phyloP scores from a whole-genome alignment of 2,797 vertebrate genomes.

The Falco peregrinus region DNA sequence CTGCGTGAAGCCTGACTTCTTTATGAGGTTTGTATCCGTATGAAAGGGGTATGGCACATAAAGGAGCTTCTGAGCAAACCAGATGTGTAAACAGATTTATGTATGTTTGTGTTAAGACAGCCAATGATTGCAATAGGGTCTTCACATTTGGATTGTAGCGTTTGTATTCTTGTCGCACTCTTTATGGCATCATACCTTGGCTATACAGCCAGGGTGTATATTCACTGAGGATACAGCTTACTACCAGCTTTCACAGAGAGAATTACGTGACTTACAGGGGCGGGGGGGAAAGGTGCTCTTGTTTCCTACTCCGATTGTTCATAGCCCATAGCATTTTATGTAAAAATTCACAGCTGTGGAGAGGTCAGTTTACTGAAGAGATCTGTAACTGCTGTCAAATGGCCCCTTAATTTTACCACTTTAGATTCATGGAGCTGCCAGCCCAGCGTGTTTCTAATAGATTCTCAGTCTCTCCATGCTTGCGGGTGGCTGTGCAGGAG shows the following conservation, averaged over 20 bases:
- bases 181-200: background rate
- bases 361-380: background rate
- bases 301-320: background rate
- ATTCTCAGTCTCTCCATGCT: background rate
- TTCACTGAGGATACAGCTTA: background rate
- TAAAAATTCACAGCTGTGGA: conserved; percentile 4
- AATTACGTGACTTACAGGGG: background rate
- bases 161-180: background rate
- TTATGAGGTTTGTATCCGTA: background rate
- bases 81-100: background rate
- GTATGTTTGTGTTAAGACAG: background rate
- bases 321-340: background rate
- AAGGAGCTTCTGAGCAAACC: conserved; percentile 21
- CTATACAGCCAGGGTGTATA: background rate
- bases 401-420: background rate
- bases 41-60: background rate
- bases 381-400: conserved; percentile 7
- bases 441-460: background rate
- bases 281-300: background rate
- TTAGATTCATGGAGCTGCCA: conserved; percentile 3
- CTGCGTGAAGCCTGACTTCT: background rate
- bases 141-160: background rate
- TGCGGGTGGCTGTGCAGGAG: background rate
- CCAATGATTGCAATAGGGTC: background rate
- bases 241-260: background rate